Evolutionary conservation across 1,140 invertebrate species (phyloP).

Genomic region (Achroia grisella): DNA sequence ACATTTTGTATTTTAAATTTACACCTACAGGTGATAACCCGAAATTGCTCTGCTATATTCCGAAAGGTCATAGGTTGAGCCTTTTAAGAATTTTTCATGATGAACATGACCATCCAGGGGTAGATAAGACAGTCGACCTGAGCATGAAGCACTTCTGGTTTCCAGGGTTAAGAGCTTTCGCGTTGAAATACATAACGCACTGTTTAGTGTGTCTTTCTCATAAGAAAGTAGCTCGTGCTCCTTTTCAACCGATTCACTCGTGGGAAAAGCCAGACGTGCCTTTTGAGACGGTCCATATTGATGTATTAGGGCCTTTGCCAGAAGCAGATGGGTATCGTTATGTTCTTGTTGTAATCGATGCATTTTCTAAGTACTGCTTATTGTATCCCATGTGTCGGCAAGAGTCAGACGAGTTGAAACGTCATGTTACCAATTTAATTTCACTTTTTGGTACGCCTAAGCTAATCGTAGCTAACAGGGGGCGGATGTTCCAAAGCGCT

Average conservation of each 20-base stretch:
- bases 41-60: slow-evolving; percentile 8
- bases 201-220: slow-evolving; percentile 12
- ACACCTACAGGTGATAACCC: slow-evolving; percentile 1
- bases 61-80: slow-evolving; percentile 12
- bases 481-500: too few species aligned
- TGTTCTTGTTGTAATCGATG: slow-evolving; percentile 16
- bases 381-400: slow-evolving; percentile 9
- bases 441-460: slow-evolving; percentile 8
- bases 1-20: slow-evolving; percentile 7
- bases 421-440: slow-evolving; percentile 6
- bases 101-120: slow-evolving; percentile 18
- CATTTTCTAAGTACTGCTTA: slow-evolving; percentile 8
- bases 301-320: slow-evolving; percentile 19
- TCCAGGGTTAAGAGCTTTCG: slow-evolving; percentile 15
- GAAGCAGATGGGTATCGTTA: slow-evolving; percentile 4
- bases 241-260: slow-evolving; percentile 11
- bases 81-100: slow-evolving; percentile 23
- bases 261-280: slow-evolving; percentile 17
- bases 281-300: slow-evolving; percentile 20
- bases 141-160: slow-evolving; percentile 28
- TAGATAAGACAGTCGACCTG: slow-evolving; percentile 15
- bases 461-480: slow-evolving; percentile 1
- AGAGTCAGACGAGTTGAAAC: slow-evolving; percentile 8
- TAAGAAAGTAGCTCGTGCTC: slow-evolving; percentile 8
- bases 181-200: slow-evolving; percentile 14